Evolutionary conservation across 2,113 vertebrate genomes (phyloP).

Genomic region (Alligator mississippiensis): DNA sequence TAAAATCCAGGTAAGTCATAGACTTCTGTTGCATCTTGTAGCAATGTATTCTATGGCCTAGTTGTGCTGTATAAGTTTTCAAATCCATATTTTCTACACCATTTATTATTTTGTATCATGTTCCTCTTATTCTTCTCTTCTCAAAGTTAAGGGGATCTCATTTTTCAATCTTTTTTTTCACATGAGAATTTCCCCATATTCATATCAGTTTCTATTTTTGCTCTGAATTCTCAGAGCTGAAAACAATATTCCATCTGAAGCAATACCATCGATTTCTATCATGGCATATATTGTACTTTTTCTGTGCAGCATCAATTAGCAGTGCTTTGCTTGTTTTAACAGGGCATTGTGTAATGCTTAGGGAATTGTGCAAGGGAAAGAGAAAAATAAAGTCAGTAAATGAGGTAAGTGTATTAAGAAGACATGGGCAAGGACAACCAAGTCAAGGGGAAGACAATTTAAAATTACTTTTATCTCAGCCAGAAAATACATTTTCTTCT

Average conservation of each 20-base stretch:
- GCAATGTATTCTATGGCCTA: background rate
- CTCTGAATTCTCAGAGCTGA: background rate
- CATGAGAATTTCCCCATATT: background rate
- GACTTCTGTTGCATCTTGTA: background rate
- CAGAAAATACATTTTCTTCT: too few relatives aligned
- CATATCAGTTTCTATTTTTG: background rate
- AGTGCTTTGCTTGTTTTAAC: background rate
- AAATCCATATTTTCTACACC: background rate
- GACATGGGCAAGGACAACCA: background rate
- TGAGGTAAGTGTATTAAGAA: background rate
- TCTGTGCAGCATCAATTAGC: accelerated
- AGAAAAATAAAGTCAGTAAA: background rate
- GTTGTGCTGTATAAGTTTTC: background rate
- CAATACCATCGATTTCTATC: background rate
- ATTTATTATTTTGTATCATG: background rate
- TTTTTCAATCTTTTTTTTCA: background rate
- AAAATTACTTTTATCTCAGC: too few relatives aligned
- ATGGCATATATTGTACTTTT: background rate
- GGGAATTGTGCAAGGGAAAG: background rate
- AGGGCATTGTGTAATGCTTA: background rate
- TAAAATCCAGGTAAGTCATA: background rate
- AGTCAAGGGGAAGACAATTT: background rate
- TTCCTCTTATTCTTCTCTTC: background rate
- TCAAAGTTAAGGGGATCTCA: background rate
- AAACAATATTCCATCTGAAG: background rate